Evolutionary conservation across 1,140 invertebrate genomes (phyloP), one percentile per base, ranked within the genome.

Genomic region (Trypoxylus dichotomus): DNA sequence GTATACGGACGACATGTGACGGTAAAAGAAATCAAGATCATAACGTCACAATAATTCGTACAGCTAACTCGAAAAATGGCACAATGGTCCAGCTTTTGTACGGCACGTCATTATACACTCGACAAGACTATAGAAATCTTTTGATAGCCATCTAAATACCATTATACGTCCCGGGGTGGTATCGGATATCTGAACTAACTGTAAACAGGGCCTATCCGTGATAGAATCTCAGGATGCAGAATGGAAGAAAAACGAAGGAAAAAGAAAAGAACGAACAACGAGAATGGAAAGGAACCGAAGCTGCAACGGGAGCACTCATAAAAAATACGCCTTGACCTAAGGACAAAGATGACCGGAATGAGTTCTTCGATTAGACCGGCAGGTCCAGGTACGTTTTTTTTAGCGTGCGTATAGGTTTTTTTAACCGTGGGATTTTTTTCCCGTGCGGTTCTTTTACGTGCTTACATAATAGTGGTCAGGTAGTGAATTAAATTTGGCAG

Each of bases 121-220:
- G 78, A 80, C 75, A 82, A 80, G 79, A 82, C 81, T 82, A 80
- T 82, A 80, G 79, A 63, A 79, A 82, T 80, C 79, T 79, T 63
- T 74, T 63, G 74, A 74, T 63, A 73, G 54, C 78, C 77, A 82
- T 82, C 81, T 80, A 80, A 82, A 79, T 77, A 78, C 80, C 79
- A 81, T 81, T 81, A 81, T 81, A 79, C 42, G 71, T 77, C 75
- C 42, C 77, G 76, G 74, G 79, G 80, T 79, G 79, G 81, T 82
- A 82, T 82, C 81, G 76, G 77, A 82, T 82, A 79, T 81, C 81
- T 77, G 74, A 71, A 78, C 60, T 82, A 82, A 82, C 81, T 82
- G 81, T 82, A 82, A 80, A 80, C 79, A 75, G 73, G 76, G 81
- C 78, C 79, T 79, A 82, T 68, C 79, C 76, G 74, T 77, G 81